Conservation (phyloP, 2,888 invertebrate species). For the Phengaris arion region DNA sequence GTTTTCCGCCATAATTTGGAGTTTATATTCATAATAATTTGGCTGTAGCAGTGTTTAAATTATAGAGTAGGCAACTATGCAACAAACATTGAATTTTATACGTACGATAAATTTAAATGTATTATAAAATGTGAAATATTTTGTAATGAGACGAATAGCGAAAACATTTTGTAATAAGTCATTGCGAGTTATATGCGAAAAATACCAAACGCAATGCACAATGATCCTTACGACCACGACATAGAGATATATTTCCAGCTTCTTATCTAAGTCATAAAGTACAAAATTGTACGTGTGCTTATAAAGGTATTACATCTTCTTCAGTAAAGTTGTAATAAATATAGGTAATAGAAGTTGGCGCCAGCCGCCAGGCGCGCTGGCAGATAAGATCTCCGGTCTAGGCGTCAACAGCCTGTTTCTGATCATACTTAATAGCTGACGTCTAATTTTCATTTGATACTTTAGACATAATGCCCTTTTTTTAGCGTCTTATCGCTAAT, state of each 20-base stretch:
- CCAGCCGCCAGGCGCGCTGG: slow-evolving; percentile 57
- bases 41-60: too few species aligned
- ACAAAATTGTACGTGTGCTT: slow-evolving; percentile 58
- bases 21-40: neutral
- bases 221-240: slow-evolving; percentile 42
- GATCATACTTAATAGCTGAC: slow-evolving; percentile 47
- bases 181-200: neutral
- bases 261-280: slow-evolving; percentile 49
- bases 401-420: slow-evolving; percentile 60
- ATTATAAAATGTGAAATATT: slow-evolving; percentile 42
- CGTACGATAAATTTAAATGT: neutral
- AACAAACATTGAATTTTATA: neutral
- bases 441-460: slow-evolving; percentile 40
- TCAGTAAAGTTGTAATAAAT: slow-evolving; percentile 55
- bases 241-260: slow-evolving; percentile 48
- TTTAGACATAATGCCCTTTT: slow-evolving; percentile 30
- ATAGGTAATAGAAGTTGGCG: slow-evolving; percentile 66
- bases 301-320: slow-evolving; percentile 61
- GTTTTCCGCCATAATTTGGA: neutral
- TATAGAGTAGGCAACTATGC: too few species aligned
- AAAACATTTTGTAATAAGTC: slow-evolving; percentile 67
- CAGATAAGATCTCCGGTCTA: slow-evolving; percentile 65
- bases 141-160: slow-evolving; percentile 68
- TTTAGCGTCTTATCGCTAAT: slow-evolving; percentile 20
- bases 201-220: slow-evolving; percentile 28